phyloP scores from a whole-genome alignment of 2,888 invertebrate species.

The Sabatieria punctata region DNA sequence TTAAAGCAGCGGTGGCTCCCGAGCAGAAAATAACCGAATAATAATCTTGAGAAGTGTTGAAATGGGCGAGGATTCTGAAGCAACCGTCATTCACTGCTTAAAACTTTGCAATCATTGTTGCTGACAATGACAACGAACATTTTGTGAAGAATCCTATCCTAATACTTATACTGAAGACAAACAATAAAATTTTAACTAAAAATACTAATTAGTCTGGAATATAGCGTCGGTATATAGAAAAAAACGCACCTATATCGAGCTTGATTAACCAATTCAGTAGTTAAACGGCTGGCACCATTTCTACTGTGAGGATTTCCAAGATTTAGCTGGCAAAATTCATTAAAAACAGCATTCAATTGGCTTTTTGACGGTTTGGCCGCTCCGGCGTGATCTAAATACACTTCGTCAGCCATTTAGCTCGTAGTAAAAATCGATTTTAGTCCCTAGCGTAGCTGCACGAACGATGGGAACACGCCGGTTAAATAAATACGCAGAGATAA shows the following conservation, averaged over 20 bases:
- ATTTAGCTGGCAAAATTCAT: constrained; percentile 51
- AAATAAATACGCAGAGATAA: no score
- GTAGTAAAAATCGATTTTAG: no score
- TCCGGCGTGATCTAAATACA: constrained; percentile 74
- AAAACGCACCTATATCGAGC: constrained; percentile 50
- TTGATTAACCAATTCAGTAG: constrained; percentile 67
- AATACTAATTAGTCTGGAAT: constrained; percentile 10
- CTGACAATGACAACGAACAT: not conserved
- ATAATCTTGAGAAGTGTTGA: constrained; percentile 57
- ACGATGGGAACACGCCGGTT: no score
- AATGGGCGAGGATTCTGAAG: constrained; percentile 59
- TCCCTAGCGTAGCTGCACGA: no score
- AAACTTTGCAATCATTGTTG: constrained; percentile 9
- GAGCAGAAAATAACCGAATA: constrained; percentile 83
- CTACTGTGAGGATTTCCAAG: constrained; percentile 77
- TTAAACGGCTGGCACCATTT: constrained; percentile 52
- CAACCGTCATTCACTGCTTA: constrained; percentile 11
- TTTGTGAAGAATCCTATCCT: constrained; percentile 1
- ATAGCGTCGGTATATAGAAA: constrained; percentile 12
- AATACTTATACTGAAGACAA: constrained; percentile 6
- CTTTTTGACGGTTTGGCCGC: constrained; percentile 59
- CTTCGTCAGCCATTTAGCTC: no score
- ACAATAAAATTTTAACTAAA: constrained; percentile 9
- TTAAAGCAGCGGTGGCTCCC: constrained; percentile 71
- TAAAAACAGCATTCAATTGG: constrained; percentile 48